These are phyloP conservation scores for Agrilus planipennis DNA, from an alignment of 1,140 invertebrate species.

Conservation along the genomic window DNA sequence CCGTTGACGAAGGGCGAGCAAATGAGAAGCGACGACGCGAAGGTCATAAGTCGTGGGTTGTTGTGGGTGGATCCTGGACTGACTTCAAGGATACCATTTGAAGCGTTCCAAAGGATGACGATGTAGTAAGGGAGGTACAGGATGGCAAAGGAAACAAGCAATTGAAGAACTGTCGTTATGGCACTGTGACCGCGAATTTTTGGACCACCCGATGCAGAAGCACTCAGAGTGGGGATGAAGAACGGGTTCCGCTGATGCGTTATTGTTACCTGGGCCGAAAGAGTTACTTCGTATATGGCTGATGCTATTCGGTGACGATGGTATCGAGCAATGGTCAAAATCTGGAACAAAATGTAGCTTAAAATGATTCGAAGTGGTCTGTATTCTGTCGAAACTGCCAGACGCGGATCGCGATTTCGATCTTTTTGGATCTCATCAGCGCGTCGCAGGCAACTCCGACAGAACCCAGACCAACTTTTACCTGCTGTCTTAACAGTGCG, in stretches of 20 bases:
- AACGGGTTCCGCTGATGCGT: constrained; percentile 69
- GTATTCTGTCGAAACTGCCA: no score
- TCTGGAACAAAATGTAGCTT: constrained; percentile 34
- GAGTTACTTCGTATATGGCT: constrained; percentile 71
- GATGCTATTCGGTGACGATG: constrained; percentile 72
- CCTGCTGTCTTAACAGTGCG: no score
- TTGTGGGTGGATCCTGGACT: constrained; percentile 19
- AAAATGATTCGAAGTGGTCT: no score
- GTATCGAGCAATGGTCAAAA: constrained; percentile 66
- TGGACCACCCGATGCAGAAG: constrained; percentile 40
- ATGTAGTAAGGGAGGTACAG: constrained; percentile 64
- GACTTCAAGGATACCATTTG: constrained; percentile 20
- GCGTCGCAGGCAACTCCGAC: no score
- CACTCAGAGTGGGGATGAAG: constrained; percentile 46
- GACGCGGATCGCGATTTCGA: no score
- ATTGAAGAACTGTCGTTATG: constrained; percentile 54
- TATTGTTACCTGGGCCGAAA: constrained; percentile 72
- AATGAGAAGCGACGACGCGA: constrained; percentile 47
- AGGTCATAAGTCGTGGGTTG: background rate
- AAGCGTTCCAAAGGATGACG: constrained; percentile 55
- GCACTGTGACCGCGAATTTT: constrained; percentile 50
- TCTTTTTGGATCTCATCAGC: no score
- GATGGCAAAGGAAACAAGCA: constrained; percentile 56
- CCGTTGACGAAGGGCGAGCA: constrained; percentile 60
- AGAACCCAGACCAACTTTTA: no score